Evolutionary conservation across 2,888 invertebrate genomes (phyloP), one percentile per base, ranked within the genome.

Genomic region (Drosophila kanekoi): DNA sequence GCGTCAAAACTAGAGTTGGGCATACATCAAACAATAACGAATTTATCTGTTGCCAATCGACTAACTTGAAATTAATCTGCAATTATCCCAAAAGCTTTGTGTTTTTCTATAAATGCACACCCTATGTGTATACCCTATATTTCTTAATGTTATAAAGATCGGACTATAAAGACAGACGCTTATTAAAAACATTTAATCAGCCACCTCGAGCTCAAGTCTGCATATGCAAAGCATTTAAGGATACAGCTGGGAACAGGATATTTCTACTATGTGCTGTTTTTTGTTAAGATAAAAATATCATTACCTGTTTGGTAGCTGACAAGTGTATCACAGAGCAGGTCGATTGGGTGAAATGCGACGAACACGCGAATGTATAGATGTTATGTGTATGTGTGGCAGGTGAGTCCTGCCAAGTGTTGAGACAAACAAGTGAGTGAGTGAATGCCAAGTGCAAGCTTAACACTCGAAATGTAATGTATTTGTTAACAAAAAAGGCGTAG

Each of bases 401-500:
- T 54, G 54, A 35, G 4, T 43, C 23, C 71, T 60, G 58, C 59
- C 45, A 49, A 79, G 67, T 78, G 63, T 16, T 63, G 14, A 58
- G 48, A 63, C 60, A 75, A 69, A 81, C 74, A 78, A 28, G 47
- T 18, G 52, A 41, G 20, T 35, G 44, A 48, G 67, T 61, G 72
- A 71, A 66, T 73, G 64, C 49, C 71, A 81, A 81, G 75, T 79
- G 79, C 60, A 65, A 78, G 67, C 54, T 78, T 74, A 78, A 78
- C 82, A 81, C 79, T 79, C 33, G 57, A 79, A 78, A 65, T 68
- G 81, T 79, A 78, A 79, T 79, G 79, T 81, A 81, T 79, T 81
- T 79, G 81, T 73, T 66, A 81, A 70, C 81, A 58, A 62, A 57
- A 59, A 35, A 58, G 54, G 45, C 47, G 64, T 52, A 47, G 59